Evolutionary conservation across 1,140 invertebrate genomes (phyloP), one percentile per base, ranked within the genome.

Genomic region (Alviniconcha marisindica): DNA sequence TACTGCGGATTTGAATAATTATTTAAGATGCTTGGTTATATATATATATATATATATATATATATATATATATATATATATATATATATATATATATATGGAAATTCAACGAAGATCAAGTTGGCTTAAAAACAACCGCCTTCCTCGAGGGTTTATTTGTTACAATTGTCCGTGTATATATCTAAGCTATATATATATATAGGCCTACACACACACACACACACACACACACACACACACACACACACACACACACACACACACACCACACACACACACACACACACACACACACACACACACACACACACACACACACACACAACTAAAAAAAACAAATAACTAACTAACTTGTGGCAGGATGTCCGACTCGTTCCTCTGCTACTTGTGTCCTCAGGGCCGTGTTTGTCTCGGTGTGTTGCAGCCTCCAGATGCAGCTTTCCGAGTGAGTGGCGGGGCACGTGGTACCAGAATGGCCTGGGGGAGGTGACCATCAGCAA

Each of bases 381-480:
- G 56, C 33, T 71, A 10, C 33, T 15, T 33, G 66, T 14, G 10
- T 71, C 33, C 76, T 60, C 31, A 7, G 12, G 14, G 48, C n/a
- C 21, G 2, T 77, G 18, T 77, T 21, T n/a, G 36, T 44, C 14
- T 5, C 28, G 10, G 24, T 76, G 73, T 76, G 44, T 86, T 60
- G 4, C 82, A 86, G 84, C 63, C 24, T 80, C 78, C 14, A 44
- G 63, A 18, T 87, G 86, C 78, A 84, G 54, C 24, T 87, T 87
- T 60, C 86, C 86, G 10, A 51, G 42, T 10, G 81, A 85, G 38
- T 87, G 86, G 86, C 71, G 82, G 24, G 86, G 86, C 21, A 80
- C n/a, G 3, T 87, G 86, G 86, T 84, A 83, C 74, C 78, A 83
- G 74, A 85, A 83, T 44, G 82, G 82, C 0, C 78, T 84, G n/a